Evolutionary conservation across 1,140 invertebrate genomes (phyloP).

Genomic region (Chymomyza costata): DNA sequence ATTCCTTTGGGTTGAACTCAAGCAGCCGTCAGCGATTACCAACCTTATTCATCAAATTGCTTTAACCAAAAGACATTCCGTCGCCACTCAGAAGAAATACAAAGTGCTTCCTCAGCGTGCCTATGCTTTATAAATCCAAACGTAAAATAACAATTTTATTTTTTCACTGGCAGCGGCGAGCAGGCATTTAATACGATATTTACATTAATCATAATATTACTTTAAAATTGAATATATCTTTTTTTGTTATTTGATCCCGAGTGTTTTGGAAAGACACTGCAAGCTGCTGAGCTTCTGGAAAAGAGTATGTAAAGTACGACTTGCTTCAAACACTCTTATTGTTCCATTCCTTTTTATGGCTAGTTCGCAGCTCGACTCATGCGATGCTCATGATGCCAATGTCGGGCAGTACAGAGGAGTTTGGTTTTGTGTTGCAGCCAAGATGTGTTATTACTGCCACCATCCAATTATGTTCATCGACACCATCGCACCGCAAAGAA

Average conservation of each 20-base stretch:
- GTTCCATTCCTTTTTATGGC: slow-evolving; percentile 14
- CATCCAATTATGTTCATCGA: slow-evolving; percentile 46
- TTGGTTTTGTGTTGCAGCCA: slow-evolving; percentile 33
- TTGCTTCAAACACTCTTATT: neutral
- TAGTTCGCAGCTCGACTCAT: slow-evolving; percentile 33
- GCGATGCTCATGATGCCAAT: slow-evolving; percentile 28
- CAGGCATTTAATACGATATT: too few relatives aligned
- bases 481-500: slow-evolving; percentile 33
- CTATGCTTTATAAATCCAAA: slow-evolving; percentile 3
- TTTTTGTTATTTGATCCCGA: too few relatives aligned
- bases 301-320: slow-evolving; percentile 13
- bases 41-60: slow-evolving; percentile 42
- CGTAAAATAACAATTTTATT: too few relatives aligned
- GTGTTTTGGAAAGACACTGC: too few relatives aligned
- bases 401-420: slow-evolving; percentile 24
- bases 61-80: slow-evolving; percentile 46
- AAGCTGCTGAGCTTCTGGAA: too few relatives aligned
- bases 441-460: slow-evolving; percentile 47
- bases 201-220: too few relatives aligned
- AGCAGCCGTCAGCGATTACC: slow-evolving; percentile 44
- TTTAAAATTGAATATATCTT: too few relatives aligned
- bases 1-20: slow-evolving; percentile 27
- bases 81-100: slow-evolving; percentile 35
- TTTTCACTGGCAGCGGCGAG: too few relatives aligned
- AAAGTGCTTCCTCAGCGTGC: neutral